Conservation (phyloP, 1,140 invertebrate genomes). For the Pollicipes pollicipes region DNA sequence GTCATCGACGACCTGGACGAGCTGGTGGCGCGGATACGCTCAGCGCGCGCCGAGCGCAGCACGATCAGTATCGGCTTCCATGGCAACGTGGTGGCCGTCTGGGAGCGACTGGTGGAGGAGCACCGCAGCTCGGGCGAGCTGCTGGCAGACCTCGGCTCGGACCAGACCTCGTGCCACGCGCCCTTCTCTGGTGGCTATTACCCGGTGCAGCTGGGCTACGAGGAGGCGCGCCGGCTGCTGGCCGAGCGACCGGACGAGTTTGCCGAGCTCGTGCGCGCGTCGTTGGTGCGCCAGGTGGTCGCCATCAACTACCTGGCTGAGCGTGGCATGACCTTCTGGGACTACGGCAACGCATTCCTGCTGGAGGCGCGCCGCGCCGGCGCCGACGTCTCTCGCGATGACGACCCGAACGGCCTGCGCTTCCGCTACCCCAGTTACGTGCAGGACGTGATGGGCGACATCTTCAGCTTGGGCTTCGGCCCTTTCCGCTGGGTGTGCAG, state of each 20-base stretch:
- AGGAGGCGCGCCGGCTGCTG: slow-evolving; percentile 32
- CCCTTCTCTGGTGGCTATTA: slow-evolving; percentile 48
- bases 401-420: slow-evolving; percentile 19
- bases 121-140: slow-evolving; percentile 36
- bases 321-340: slow-evolving; percentile 45
- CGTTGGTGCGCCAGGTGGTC: slow-evolving; percentile 38
- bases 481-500: slow-evolving; percentile 53
- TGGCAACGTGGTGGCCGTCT: slow-evolving; percentile 43
- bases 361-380: slow-evolving; percentile 44
- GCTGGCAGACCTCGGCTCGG: slow-evolving; percentile 44
- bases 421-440: slow-evolving; percentile 50
- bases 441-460: slow-evolving; percentile 53
- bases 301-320: slow-evolving; percentile 41
- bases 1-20: slow-evolving; percentile 33
- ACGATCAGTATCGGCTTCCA: slow-evolving; percentile 37
- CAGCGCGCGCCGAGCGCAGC: slow-evolving; percentile 20
- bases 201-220: slow-evolving; percentile 34
- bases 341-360: slow-evolving; percentile 52
- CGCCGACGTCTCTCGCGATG: slow-evolving; percentile 27
- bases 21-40: slow-evolving; percentile 32
- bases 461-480: slow-evolving; percentile 52
- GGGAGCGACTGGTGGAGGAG: slow-evolving; percentile 39
- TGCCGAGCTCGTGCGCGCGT: slow-evolving; percentile 37
- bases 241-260: slow-evolving; percentile 35
- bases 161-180: slow-evolving; percentile 51